A percentile compares a stretch with the other conserved stretches of the same genome.
These are phyloP conservation scores for Himantopus leucocephalus DNA, from an alignment of 2,113 vertebrate genomes.

Conservation along the genomic window DNA sequence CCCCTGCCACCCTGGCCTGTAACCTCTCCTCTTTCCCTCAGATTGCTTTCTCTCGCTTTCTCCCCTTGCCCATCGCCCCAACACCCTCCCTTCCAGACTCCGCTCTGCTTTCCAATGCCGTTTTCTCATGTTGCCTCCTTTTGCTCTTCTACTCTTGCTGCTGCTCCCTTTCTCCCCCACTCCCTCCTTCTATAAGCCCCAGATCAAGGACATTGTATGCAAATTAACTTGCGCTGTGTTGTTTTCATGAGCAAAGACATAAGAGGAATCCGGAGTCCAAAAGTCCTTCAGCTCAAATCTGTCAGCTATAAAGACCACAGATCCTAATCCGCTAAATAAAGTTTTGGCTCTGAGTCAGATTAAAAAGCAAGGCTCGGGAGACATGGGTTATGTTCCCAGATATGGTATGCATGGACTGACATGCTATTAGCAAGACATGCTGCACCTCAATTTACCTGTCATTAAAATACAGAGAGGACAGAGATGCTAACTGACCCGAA, in stretches of 20 bases:
- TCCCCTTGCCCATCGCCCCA: not conserved
- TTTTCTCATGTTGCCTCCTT: not conserved
- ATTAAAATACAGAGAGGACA: not conserved
- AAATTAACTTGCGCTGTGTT: not conserved
- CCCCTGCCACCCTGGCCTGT: not conserved
- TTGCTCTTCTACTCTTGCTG: not conserved
- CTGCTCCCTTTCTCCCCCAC: not conserved
- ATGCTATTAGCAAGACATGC: not conserved
- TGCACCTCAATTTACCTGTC: constrained; percentile 13
- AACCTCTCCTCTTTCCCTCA: not conserved
- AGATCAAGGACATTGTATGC: not conserved
- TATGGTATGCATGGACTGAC: not conserved
- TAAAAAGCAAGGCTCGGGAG: not conserved
- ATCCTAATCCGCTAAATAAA: constrained; percentile 18
- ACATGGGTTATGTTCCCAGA: not conserved
- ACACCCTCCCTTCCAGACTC: not conserved
- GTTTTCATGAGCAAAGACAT: not conserved
- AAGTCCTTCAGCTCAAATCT: constrained; percentile 1
- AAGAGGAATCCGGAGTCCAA: not conserved
- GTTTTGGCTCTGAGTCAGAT: not conserved
- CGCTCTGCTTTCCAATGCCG: not conserved
- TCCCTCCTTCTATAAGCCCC: not conserved
- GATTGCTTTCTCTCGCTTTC: not conserved
- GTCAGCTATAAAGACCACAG: not conserved
- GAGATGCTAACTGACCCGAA: constrained; percentile 37